These are phyloP conservation scores for Actinernus sp. DNA, from an alignment of 92 coral and sea anemone genomes.

Conservation along the genomic window DNA sequence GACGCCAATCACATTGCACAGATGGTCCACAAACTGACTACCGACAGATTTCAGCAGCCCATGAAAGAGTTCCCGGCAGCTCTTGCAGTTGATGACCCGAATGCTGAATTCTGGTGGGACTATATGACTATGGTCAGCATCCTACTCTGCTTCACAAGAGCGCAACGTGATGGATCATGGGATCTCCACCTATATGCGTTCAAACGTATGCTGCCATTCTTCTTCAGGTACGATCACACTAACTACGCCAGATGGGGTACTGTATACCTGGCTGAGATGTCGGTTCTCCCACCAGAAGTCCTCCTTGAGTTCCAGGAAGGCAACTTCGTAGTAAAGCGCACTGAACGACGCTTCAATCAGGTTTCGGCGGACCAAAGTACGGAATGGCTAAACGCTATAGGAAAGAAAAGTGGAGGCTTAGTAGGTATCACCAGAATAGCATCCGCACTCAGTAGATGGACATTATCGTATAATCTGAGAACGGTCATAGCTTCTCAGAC, in stretches of 20 bases:
- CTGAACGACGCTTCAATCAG: conserved; percentile 35
- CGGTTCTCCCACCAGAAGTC: conserved; percentile 37
- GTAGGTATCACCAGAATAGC: too few relatives aligned
- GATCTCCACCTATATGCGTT: conserved; percentile 38
- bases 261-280: conserved; percentile 53
- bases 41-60: too few relatives aligned
- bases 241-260: conserved; percentile 63
- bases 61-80: conserved; percentile 14
- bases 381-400: conserved; percentile 56
- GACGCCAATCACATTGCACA: too few relatives aligned
- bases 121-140: conserved; percentile 58
- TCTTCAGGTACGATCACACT: conserved; percentile 41
- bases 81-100: conserved; percentile 22
- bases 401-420: too few relatives aligned
- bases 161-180: too few relatives aligned
- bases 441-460: conserved; percentile 61
- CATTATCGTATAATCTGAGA: conserved; percentile 17
- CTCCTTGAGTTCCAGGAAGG: conserved; percentile 38
- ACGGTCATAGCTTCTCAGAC: conserved; percentile 46
- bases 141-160: too few relatives aligned
- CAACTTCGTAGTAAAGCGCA: conserved; percentile 64
- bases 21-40: too few relatives aligned
- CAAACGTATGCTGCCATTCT: conserved; percentile 57
- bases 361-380: conserved; percentile 62
- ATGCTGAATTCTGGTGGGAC: conserved; percentile 60